Evolutionary conservation across 2,113 vertebrate genomes (phyloP).

Genomic region (Ochotona curzoniae): DNA sequence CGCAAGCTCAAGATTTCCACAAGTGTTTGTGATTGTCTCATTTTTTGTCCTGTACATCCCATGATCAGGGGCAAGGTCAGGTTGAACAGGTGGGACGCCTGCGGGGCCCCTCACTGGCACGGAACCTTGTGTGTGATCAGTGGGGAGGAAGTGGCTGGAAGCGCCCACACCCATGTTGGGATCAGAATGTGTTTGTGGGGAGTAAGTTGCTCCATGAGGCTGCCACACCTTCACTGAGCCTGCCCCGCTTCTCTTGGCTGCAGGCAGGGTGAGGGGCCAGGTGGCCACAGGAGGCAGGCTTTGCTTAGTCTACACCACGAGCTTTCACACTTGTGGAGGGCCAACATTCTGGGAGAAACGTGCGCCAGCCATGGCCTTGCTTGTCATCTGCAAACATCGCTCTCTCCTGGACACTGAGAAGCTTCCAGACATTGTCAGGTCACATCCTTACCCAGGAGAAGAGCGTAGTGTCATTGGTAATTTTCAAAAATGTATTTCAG

Average conservation of each 20-base stretch:
- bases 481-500: too few species aligned
- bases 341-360: not conserved
- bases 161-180: too few species aligned
- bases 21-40: not conserved
- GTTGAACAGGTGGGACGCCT: not conserved
- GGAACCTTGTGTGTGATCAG: not conserved
- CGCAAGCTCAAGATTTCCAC: not conserved
- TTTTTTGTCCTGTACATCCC: not conserved
- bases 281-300: not conserved
- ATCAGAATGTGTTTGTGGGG: not conserved
- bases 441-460: not conserved
- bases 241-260: constrained; percentile 33
- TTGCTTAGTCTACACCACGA: not conserved
- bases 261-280: fast-evolving
- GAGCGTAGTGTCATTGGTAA: not conserved
- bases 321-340: not conserved
- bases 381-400: not conserved
- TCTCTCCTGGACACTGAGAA: not conserved
- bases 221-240: not conserved
- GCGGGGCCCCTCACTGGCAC: not conserved
- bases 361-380: not conserved
- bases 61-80: not conserved
- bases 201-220: not conserved
- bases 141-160: not conserved
- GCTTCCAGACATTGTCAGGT: not conserved